Evolutionary conservation across 2,113 vertebrate species (phyloP).

Genomic region (Chaetorhynchus papuensis): DNA sequence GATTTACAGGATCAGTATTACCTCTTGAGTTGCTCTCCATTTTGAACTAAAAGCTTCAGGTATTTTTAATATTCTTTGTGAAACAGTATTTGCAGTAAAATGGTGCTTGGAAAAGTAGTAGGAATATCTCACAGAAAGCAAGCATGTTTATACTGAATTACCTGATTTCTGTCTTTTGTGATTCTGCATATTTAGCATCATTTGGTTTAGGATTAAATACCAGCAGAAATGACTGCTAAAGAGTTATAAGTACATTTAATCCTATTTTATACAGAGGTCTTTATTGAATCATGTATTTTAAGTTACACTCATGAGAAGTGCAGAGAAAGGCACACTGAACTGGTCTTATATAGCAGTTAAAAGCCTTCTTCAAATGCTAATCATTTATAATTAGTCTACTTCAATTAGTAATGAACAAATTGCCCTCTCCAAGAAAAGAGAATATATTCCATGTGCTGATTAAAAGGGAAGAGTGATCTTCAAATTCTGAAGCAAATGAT

Average conservation of each 20-base stretch:
- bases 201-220: constrained; percentile 34
- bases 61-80: background rate
- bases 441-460: constrained; percentile 48
- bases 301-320: constrained; percentile 24
- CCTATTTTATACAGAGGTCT: constrained; percentile 71
- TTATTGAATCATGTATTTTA: constrained; percentile 73
- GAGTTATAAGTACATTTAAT: constrained; percentile 70
- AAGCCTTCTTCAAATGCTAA: constrained; percentile 68
- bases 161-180: background rate
- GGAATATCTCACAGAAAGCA: background rate
- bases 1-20: background rate
- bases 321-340: constrained; percentile 3
- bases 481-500: constrained; percentile 17
- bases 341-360: constrained; percentile 54
- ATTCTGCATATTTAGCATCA: constrained; percentile 28
- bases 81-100: background rate
- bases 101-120: background rate
- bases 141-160: background rate
- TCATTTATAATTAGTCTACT: constrained; percentile 68
- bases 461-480: constrained; percentile 56
- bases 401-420: constrained; percentile 70
- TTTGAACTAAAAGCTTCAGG: background rate
- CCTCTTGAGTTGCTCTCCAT: background rate
- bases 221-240: constrained; percentile 22
- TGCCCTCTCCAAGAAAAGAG: constrained; percentile 62